Evolutionary conservation across 1,140 invertebrate species (phyloP), one percentile per base, ranked within the genome.

Genomic region (Neocloeon triangulifer): DNA sequence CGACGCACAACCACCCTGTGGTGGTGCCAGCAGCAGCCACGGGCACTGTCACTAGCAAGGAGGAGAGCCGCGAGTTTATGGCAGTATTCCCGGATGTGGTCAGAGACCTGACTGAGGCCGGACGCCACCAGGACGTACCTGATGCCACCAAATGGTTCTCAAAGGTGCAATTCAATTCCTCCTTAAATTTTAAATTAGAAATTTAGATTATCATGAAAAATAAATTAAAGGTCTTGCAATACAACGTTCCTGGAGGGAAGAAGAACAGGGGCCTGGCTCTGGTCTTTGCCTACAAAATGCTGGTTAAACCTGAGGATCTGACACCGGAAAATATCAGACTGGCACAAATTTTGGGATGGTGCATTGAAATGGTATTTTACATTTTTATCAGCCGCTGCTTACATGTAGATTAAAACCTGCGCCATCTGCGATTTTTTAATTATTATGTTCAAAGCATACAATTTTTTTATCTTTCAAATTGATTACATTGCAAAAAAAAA

Each of bases 321-420:
- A 77, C 73, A 1, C 66, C 74, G 0, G 78, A 88, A 42, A 80
- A 81, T 42, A 51, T 88, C 19, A 65, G 71, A 43, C 46, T 74
- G 17, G 77, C 80, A 0, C 71, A 79, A 38, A 70, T 92, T 37
- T 57, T 95, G 43, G 88, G 84, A 34, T 96, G 88, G 89, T 91
- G 84, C 52, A 61, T 82, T 28, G 88, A 95, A 71, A 66, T 91
- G 69, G 84, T 91, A 56, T 58, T 65, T 56, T 38, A 6, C 32
- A 22, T 20, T 43, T 35, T 31, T 8, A 26, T n/a, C n/a, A 14
- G n/a, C 13, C 14, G 4, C 19, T 9, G 2, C 30, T 8, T 32
- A 25, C 10, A 10, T 25, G 8, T 25, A 21, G 22, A 8, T 8
- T 23, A 12, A 23, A 12, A 8, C 8, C 22, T 12, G 12, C 12